phyloP scores from a whole-genome alignment of 1,140 invertebrate species.

The Drosophila funebris region DNA sequence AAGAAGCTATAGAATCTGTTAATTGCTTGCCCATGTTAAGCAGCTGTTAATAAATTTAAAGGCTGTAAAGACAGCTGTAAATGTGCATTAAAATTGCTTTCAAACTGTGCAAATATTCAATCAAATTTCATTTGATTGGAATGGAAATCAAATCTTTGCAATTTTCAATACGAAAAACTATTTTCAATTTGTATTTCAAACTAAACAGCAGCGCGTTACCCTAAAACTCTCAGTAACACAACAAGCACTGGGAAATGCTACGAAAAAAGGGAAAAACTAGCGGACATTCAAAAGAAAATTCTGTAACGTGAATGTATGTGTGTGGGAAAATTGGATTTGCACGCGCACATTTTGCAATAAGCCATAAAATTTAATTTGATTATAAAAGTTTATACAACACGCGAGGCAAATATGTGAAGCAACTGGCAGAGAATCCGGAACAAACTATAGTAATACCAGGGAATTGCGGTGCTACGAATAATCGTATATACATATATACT shows the following conservation, averaged over 20 bases:
- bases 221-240: background rate
- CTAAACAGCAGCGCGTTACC: conserved; percentile 7
- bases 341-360: conserved; percentile 61
- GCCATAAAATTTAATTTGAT: conserved; percentile 68
- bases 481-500: conserved; percentile 8
- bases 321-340: conserved; percentile 57
- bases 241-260: background rate
- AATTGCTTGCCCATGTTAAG: too few species aligned
- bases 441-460: conserved; percentile 7
- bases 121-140: background rate
- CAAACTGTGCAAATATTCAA: background rate
- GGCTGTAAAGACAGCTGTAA: too few species aligned
- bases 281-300: conserved; percentile 18
- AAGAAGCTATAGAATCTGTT: too few species aligned
- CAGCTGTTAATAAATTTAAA: too few species aligned
- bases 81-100: background rate
- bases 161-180: conserved; percentile 6
- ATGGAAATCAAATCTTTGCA: background rate
- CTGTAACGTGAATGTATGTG: conserved; percentile 10
- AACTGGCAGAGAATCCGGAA: conserved; percentile 11
- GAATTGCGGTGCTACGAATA: conserved; percentile 10
- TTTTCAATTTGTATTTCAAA: conserved; percentile 31
- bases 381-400: conserved; percentile 61
- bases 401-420: conserved; percentile 19
- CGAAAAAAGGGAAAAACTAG: background rate